Conservation (phyloP, 2,113 vertebrate species). For the Coturnix japonica region DNA sequence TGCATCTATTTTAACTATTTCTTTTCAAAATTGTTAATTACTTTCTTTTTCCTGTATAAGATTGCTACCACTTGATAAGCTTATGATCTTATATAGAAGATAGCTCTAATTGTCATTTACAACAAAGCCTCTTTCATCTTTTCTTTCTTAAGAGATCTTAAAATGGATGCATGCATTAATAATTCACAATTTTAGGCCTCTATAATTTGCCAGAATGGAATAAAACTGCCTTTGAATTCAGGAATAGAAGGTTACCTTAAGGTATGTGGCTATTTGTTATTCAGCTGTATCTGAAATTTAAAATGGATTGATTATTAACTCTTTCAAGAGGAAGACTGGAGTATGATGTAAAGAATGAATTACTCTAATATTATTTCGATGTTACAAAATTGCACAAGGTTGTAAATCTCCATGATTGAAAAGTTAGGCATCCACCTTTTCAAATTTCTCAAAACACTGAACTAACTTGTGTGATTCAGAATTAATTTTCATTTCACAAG, state of each 20-base stretch:
- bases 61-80: background rate
- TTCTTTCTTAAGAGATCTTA: background rate
- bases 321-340: background rate
- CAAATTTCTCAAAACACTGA: background rate
- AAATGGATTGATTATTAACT: slow-evolving; percentile 22
- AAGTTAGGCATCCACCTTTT: background rate
- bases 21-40: background rate
- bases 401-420: slow-evolving; percentile 33
- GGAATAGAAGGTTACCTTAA: slow-evolving; percentile 11
- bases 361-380: slow-evolving; percentile 19
- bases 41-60: background rate
- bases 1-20: background rate
- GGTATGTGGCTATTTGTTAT: background rate
- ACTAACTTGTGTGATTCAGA: background rate
- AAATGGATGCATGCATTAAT: slow-evolving; percentile 27
- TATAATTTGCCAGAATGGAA: slow-evolving; percentile 17
- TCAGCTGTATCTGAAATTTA: slow-evolving; percentile 3
- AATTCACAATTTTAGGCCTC: slow-evolving; percentile 13
- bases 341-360: background rate
- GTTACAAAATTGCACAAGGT: background rate
- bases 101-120: slow-evolving; percentile 22
- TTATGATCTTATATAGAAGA: background rate
- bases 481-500: slow-evolving; percentile 17
- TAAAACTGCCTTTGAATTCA: slow-evolving; percentile 28
- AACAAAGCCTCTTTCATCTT: background rate